Conservation (phyloP, 2,113 vertebrate species). For the Gobio gobio region DNA sequence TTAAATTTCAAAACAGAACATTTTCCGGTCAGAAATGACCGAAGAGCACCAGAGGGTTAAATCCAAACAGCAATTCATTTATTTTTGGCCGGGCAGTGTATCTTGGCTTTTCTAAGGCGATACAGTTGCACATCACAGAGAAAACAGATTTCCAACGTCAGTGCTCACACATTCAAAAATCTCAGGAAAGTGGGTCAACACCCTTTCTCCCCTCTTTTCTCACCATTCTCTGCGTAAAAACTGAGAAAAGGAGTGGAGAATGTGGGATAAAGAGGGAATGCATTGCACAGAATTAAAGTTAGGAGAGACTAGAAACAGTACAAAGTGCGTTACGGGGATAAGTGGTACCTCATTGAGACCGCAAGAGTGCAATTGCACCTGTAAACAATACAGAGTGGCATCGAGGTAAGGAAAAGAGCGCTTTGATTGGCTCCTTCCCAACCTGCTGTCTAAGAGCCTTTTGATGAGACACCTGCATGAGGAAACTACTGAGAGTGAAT, state of each 20-base stretch:
- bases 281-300: background rate
- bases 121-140: conserved; percentile 1
- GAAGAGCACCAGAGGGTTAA: too few species aligned
- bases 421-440: conserved; percentile 4
- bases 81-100: background rate
- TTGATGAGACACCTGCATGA: background rate
- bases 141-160: background rate
- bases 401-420: background rate
- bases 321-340: background rate
- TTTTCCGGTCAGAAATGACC: too few species aligned
- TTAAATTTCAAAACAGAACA: too few species aligned
- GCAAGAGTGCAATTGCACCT: background rate
- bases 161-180: background rate
- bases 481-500: background rate
- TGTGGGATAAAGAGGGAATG: background rate
- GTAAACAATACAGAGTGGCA: conserved; percentile 8
- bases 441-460: background rate
- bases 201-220: background rate
- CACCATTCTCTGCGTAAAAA: background rate
- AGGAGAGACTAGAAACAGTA: background rate
- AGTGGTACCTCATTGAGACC: background rate
- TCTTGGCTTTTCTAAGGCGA: background rate
- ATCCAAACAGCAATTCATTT: too few species aligned
- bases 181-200: conserved; percentile 38
- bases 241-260: background rate